Percentiles rank a stretch among this genome's conserved stretches.
These are phyloP conservation scores for Hetaerina americana DNA, from an alignment of 1,140 invertebrate species.

Conservation along the genomic window DNA sequence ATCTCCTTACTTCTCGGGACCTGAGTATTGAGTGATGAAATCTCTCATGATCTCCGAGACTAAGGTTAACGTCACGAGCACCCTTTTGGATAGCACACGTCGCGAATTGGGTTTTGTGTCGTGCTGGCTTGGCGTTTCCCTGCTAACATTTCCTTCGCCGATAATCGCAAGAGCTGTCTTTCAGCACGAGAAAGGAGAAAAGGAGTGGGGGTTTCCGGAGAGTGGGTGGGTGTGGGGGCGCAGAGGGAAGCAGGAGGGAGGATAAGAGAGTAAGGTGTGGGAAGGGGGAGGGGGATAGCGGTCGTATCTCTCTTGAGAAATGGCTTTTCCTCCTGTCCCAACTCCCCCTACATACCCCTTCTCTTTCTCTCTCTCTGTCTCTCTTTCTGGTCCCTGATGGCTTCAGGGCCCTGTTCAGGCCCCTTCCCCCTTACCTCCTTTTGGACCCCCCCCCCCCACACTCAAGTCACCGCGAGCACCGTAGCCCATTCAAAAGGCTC, in stretches of 20 bases:
- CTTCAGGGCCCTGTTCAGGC: no score
- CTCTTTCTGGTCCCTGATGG: neutral
- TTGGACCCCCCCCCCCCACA: neutral
- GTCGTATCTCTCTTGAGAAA: neutral
- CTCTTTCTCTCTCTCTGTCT: no score
- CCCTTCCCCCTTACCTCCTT: no score
- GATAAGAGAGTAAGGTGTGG: neutral
- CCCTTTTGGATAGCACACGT: neutral
- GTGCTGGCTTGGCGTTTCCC: neutral
- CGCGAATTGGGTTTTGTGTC: neutral
- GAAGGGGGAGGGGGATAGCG: no score
- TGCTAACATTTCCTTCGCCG: neutral
- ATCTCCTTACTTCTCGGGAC: neutral
- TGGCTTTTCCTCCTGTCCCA: no score
- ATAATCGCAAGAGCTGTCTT: no score
- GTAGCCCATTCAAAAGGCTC: neutral
- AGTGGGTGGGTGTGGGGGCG: neutral
- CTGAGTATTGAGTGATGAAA: neutral
- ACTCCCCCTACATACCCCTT: no score
- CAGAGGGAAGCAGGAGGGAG: neutral
- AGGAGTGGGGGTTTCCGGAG: no score
- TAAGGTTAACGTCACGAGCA: neutral
- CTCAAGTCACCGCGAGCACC: no score
- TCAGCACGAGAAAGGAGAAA: no score
- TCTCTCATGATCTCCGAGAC: neutral